Base-by-base conservation (phyloP, 2,888 invertebrate species). In the Parasteatoda lunata region DNA sequence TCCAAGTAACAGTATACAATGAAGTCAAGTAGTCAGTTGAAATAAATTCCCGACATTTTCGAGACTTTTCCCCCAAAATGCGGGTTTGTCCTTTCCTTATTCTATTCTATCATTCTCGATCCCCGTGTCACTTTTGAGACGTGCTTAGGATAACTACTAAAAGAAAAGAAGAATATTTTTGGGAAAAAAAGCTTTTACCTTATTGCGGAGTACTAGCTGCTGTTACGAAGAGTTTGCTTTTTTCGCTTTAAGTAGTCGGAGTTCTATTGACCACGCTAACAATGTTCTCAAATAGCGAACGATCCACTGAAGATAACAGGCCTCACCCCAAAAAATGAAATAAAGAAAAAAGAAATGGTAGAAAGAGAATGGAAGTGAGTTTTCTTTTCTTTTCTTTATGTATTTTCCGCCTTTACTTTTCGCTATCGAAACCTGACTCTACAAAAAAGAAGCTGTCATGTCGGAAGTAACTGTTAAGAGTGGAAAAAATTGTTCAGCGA, bases 211-310 rank as follows among this genome's bases (percentile, higher is more conserved):
- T 51, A 59, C 15, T 13, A 59, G 59, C 59, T 71, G n/a, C 83
- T 59, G 52, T 48, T 65, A 49, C 45, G 30, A 71, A 77, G 77
- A 66, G 83, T 83, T 83, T 77, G 70, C 71, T 83, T 64, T 59
- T 59, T 84, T 66, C 66, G 72, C 83, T 77, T 77, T 77, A 65
- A 77, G 70, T 64, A 82, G 76, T 70, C 52, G 69, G 45, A 76
- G 77, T 84, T 77, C 77, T 84, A 84, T 84, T 84, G 83, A 84
- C 83, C 83, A 84, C 30, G 30, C 77, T 72, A 84, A 84, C 83
- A 66, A 48, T 72, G 77, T 84, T 84, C 83, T 84, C 77, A 77
- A 77, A 84, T 84, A 84, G 77, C 83, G 71, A 84, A 84, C 77
- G 69, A 84, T 77, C 83, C 51, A 71, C 65, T 54, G 73, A 82